Evolutionary conservation across 1,140 invertebrate genomes (phyloP).

Genomic region (Lepeophtheirus salmonis): DNA sequence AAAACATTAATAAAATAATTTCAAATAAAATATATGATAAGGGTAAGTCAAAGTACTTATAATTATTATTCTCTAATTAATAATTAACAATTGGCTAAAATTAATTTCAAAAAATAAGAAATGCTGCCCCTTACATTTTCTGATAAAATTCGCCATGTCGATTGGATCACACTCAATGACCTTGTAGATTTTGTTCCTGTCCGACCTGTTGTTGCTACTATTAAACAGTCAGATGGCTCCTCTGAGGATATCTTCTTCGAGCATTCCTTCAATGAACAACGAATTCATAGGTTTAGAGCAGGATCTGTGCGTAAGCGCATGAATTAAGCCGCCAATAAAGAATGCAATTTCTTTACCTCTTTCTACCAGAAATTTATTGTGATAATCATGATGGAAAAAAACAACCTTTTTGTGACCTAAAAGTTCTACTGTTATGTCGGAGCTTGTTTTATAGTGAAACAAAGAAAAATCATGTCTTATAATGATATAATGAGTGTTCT

Average conservation of each 20-base stretch:
- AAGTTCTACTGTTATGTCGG: too few species aligned
- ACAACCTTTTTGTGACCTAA: too few species aligned
- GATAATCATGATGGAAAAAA: too few species aligned
- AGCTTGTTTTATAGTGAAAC: too few species aligned
- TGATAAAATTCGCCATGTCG: slow-evolving; percentile 79
- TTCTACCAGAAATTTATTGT: too few species aligned
- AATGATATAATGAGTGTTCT: too few species aligned
- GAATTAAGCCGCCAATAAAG: slow-evolving; percentile 41
- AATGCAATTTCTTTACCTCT: too few species aligned
- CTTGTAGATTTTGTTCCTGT: slow-evolving; percentile 64
- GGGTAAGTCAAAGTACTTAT: too few species aligned
- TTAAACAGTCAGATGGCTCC: slow-evolving; percentile 76
- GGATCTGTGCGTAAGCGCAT: slow-evolving; percentile 95
- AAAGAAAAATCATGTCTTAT: neutral
- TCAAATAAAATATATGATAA: too few species aligned
- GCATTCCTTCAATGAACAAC: slow-evolving; percentile 88
- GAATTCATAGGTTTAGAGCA: slow-evolving; percentile 97
- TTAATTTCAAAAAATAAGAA: slow-evolving; percentile 98
- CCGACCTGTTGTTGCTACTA: slow-evolving; percentile 64
- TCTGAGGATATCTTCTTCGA: slow-evolving; percentile 70
- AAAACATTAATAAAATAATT: too few species aligned
- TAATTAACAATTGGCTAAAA: too few species aligned
- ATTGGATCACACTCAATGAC: slow-evolving; percentile 80
- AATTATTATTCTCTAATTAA: too few species aligned
- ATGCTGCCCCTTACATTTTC: slow-evolving; percentile 87